Evolutionary conservation across 2,113 vertebrate genomes (phyloP), one percentile per base, ranked within the genome.

Genomic region (Nesogale talazaci): DNA sequence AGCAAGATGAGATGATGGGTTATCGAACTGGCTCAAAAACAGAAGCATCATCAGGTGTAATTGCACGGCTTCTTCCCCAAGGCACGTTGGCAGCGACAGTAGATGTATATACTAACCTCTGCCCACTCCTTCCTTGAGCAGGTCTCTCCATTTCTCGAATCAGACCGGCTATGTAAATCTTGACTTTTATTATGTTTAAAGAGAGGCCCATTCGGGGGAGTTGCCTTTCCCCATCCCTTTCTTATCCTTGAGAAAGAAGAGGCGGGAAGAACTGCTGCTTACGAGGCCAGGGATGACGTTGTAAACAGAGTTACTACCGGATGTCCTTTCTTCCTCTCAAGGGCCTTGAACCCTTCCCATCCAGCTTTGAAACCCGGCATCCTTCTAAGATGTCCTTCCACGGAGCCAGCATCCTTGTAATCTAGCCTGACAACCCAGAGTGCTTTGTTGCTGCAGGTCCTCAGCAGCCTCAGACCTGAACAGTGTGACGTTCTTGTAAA

Each of bases 131-230:
- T 96, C 91, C 96, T 80, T 57, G 7, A 86, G 14, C 22, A 76
- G 52, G 36, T 72, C 74, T 89, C n/a, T 94, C 95, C 94, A 92
- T 86, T 95, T 96, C 87, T 95, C 46, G 89, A 85, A 94, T 95
- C 91, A 96, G 78, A 46, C 42, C 46, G 79, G 36, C 61, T 92
- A 27, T 72, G 42, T 69, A 80, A 59, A 76, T 89, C 42, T 72
- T 65, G 29, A 46, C 27, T 61, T 20, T 36, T 72, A 36, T 91
- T 75, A 14, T 11, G 4, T 69, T 75, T 70, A 8, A 70, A 8
- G 69, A 63, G 34, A 17, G 46, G 17, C 65, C 59, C n/a, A 34
- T 76, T 87, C 52, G 3, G 42, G 81, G 40, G 29, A 83, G 90
- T 59, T 34, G 78, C 74, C 61, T 84, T 69, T 70, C 10, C 57